phyloP scores from a whole-genome alignment of 2,113 vertebrate genomes.

The Chitala chitala region DNA sequence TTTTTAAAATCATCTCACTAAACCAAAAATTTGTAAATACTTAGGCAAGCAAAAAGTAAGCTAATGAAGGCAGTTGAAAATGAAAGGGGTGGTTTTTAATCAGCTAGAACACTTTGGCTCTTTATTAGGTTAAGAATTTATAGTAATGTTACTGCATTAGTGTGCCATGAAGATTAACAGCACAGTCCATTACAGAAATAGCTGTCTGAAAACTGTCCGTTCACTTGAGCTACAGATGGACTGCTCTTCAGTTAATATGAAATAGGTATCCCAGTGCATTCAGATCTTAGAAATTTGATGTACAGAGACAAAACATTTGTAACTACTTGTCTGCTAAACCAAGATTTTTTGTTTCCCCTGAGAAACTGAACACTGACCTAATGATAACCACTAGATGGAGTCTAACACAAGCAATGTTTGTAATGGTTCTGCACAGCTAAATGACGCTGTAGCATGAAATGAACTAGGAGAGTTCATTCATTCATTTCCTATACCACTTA shows the following conservation, averaged over 20 bases:
- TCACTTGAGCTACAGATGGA: too few relatives aligned
- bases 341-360: too few relatives aligned
- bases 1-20: neutral
- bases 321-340: too few relatives aligned
- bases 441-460: neutral
- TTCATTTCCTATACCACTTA: too few relatives aligned
- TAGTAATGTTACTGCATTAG: neutral
- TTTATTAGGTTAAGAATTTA: too few relatives aligned
- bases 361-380: neutral
- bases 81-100: too few relatives aligned
- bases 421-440: neutral
- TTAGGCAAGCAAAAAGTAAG: neutral
- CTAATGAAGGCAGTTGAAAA: neutral
- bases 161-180: neutral
- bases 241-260: too few relatives aligned
- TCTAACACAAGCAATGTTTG: neutral
- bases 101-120: too few relatives aligned
- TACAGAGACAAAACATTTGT: too few relatives aligned
- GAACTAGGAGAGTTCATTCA: too few relatives aligned
- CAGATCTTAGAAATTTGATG: too few relatives aligned
- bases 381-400: slow-evolving; percentile 41
- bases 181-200: neutral
- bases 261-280: too few relatives aligned
- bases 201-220: neutral
- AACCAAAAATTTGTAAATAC: neutral